Evolutionary conservation across 1,140 invertebrate genomes (phyloP), one percentile per base, ranked within the genome.

Genomic region (Bactericera cockerelli): DNA sequence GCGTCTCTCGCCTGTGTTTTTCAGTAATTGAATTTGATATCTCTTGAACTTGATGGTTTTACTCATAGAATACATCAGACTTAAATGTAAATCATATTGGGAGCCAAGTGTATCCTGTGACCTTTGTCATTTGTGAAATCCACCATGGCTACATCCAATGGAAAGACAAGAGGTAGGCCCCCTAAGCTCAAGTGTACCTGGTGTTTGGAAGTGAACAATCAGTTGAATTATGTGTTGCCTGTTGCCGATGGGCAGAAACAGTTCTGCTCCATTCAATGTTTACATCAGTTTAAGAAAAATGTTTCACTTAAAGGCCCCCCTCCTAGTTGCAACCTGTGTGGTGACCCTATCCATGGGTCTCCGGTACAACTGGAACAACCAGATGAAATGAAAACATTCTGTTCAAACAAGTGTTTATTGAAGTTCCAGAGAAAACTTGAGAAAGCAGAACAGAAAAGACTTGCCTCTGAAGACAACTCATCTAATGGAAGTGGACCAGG

Each of bases 221-320:
- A 83, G 1, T 69, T 92, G 19, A 88, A 87, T 66, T 93, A 89
- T 72, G 85, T 92, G 39, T 72, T 90, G 55, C 89, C 88, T 3
- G 89, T 87, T 0, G 85, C 86, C 67, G 82, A 88, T 71, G 87
- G 87, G 11, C 91, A 91, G 68, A 91, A 91, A 69, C 89, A 93
- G 69, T 93, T 94, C 70, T 94, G 90, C 72, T 92, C 89, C 0
- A 86, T 89, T 70, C 86, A 81, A 19, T 94, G 90, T 72, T 76
- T 93, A 21, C 81, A 84, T 6, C 87, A 90, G 75, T 93, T 89
- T 69, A 79, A 88, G 53, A 89, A 89, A 68, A 42, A 42, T 25
- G 56, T 21, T 16, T n/a, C 26, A 55, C 21, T 36, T 36, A 49
- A 63, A 26, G 16, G 16, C 42, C 59, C 65, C 13, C 62, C 75